Base-by-base conservation (phyloP, 2,888 invertebrate species). In the Drosophila demipolita region DNA sequence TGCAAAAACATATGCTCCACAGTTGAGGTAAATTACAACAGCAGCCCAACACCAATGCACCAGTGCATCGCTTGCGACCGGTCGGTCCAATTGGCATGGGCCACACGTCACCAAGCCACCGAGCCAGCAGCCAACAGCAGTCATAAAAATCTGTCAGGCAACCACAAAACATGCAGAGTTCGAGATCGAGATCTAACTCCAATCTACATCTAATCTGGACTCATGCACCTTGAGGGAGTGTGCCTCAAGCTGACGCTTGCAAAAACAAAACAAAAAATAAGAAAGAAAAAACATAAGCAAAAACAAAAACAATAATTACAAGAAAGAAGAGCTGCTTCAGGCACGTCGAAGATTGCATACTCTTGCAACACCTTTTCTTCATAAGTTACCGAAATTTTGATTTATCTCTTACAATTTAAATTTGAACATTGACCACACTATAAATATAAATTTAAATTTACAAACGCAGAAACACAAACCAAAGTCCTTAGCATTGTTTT, bases 131-230 rank as follows among this genome's bases (percentile, higher is more conserved):
- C 32, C 40, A 73, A 81, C 79, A 74, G 65, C 68, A 80, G 79
- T 75, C 85, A 79, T 83, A 81, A 83, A 87, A 87, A 85, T 85
- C 88, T 85, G 63, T 73, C 84, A 58, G 63, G 66, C 80, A 69
- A 87, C 87, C 84, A 78, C 87, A 87, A 85, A 73, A 74, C 65
- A 42, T 65, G 54, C 58, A 66, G 62, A 62, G 29, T 36, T 52
- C 48, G 65, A 59, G 20, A 59, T 52, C 48, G 63, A 66, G 69
- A 80, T 80, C 83, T 71, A 69, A 53, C 65, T 63, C 75, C 77
- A 77, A 82, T 82, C 82, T 71, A 64, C 71, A 65, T 85, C 89
- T 87, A 87, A 87, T 87, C 87, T 89, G 73, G 74, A 73, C 72
- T 48, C 71, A 32, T 59, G 73, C 78, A 78, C 78, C 85, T 80